These are phyloP conservation scores for Reticulitermes speratus DNA, from an alignment of 1,140 invertebrate species.

Conservation along the genomic window DNA sequence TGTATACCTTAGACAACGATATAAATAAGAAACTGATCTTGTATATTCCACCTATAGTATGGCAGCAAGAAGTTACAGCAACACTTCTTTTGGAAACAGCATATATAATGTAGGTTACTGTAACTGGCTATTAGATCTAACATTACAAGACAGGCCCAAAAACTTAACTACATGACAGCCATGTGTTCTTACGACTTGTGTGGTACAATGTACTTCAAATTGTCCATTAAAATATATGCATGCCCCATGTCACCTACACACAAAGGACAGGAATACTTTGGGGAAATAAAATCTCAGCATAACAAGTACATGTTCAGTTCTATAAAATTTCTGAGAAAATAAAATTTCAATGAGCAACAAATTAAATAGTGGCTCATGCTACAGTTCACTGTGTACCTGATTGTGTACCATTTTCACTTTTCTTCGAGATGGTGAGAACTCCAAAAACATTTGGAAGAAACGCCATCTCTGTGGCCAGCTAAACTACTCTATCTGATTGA, in stretches of 20 bases:
- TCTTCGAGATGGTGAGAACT: not conserved
- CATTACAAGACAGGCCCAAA: not conserved
- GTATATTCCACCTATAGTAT: not conserved
- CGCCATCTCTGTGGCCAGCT: too few relatives aligned
- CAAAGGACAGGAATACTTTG: not conserved
- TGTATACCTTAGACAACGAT: not conserved
- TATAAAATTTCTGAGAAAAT: slow-evolving; percentile 4
- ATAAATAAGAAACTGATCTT: not conserved
- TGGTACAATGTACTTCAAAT: not conserved
- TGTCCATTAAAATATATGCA: slow-evolving; percentile 3
- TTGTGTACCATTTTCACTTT: not conserved
- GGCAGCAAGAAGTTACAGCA: not conserved
- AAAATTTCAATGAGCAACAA: not conserved
- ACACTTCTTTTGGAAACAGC: not conserved
- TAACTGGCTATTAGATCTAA: not conserved
- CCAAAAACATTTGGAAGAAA: too few relatives aligned
- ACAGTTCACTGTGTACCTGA: slow-evolving; percentile 8
- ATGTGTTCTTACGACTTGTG: not conserved
- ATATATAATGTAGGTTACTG: not conserved
- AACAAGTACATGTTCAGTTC: not conserved
- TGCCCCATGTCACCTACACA: not conserved
- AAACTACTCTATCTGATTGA: not conserved
- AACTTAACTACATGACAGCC: not conserved
- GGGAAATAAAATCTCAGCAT: not conserved
- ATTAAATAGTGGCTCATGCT: not conserved